Base-by-base conservation (phyloP, 2,888 invertebrate species). In the Macrosiphum euphorbiae region DNA sequence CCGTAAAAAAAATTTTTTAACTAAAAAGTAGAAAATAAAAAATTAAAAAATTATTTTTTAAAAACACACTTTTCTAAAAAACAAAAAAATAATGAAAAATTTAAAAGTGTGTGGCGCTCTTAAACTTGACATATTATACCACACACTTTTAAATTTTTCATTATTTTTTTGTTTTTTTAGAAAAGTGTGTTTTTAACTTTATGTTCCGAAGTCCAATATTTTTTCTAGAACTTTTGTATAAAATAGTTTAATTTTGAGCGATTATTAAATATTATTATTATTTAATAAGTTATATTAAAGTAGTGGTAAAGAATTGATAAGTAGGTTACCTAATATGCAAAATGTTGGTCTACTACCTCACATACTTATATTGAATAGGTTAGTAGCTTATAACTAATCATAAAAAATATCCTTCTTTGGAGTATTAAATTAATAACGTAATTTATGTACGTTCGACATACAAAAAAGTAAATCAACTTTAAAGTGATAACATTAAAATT, bases 291-390 rank as follows among this genome's bases (percentile, higher is more conserved):
- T 58, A 58, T 58, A 58, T 26, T 26, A 20, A 7, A 8, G 2
- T 20, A 20, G 0, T 2, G 8, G n/a, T 20, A 20, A n/a, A n/a
- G 0, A 55, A 26, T 35, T 11, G 0, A 0, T 10, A 28, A 8
- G 2, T n/a, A 67, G 67, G 13, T 20, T 20, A 67, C 1, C 0
- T 5, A n/a, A 4, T 5, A 16, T 16, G 1, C 1, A 78, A 35
- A 78, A 78, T n/a, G 20, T 35, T 78, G 16, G 7, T 78, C 5
- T 35, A 35, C 5, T 20, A 67, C 0, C 7, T 20, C 2, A 13
- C 8, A 67, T 67, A 67, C 47, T 47, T 47, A 47, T 13, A 67
- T 67, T n/a, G n/a, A 28, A 13, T 67, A n/a, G 11, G 67, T 44
- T 8, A 44, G 44, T 67, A 55, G 2, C 7, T 78, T 8, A 20